Conservation (phyloP, 2,888 invertebrate genomes). For the Agapetus fuscipes region DNA sequence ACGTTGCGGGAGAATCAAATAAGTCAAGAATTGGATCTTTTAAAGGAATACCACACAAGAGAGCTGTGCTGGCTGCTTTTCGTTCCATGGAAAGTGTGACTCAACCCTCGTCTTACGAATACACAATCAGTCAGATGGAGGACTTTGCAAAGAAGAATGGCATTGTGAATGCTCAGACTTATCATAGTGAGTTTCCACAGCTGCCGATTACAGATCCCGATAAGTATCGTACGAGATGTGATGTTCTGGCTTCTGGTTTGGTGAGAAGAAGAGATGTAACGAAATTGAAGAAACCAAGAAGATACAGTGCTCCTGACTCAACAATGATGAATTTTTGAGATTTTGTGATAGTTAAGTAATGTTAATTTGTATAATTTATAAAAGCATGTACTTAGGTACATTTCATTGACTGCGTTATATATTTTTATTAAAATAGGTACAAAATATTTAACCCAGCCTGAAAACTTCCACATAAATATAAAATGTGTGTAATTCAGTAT, state of each 20-base stretch:
- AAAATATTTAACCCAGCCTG: too few species aligned
- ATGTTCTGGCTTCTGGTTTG: constrained; percentile 37
- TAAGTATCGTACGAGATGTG: constrained; percentile 39
- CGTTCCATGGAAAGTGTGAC: constrained; percentile 42
- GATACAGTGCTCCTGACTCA: constrained; percentile 22
- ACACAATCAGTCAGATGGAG: constrained; percentile 31
- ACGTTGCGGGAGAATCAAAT: constrained; percentile 38
- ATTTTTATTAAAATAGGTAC: too few species aligned
- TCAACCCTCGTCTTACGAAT: constrained; percentile 36
- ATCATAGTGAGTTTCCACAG: constrained; percentile 41
- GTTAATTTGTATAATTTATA: too few species aligned
- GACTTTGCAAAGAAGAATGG: constrained; percentile 34
- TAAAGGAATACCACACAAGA: constrained; percentile 44
- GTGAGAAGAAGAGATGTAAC: constrained; percentile 38
- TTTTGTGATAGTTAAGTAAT: too few species aligned
- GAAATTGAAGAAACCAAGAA: constrained; percentile 29
- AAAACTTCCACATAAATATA: too few species aligned
- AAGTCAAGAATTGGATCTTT: constrained; percentile 41
- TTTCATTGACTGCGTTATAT: too few species aligned
- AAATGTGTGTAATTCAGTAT: too few species aligned
- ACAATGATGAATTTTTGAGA: constrained; percentile 9
- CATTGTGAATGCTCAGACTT: constrained; percentile 37
- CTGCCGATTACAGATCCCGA: constrained; percentile 42
- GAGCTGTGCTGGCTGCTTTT: constrained; percentile 43
- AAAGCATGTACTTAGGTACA: too few species aligned